Conservation (phyloP, 2,888 invertebrate species). For the Marronus borbonicus region DNA sequence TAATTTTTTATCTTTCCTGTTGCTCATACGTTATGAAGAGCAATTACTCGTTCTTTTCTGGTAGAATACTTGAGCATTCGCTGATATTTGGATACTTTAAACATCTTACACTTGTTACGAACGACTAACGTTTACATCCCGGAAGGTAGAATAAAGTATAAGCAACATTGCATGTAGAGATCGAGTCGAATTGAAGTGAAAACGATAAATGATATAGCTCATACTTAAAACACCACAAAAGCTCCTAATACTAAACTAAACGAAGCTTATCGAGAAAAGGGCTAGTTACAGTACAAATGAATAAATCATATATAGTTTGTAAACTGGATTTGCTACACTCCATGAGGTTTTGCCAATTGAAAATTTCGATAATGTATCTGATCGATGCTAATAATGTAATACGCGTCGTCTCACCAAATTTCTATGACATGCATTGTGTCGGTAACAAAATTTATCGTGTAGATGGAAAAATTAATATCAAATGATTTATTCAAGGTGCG, state of each 20-base stretch:
- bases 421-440: neutral
- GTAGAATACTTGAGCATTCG: too few relatives aligned
- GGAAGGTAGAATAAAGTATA: slow-evolving; percentile 36
- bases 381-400: too few relatives aligned
- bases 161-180: neutral
- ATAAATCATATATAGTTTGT: slow-evolving; percentile 30
- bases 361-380: neutral
- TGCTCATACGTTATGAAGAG: too few relatives aligned
- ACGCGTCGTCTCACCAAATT: too few relatives aligned
- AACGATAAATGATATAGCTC: slow-evolving; percentile 30
- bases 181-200: neutral
- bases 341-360: neutral
- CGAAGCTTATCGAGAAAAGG: slow-evolving; percentile 19
- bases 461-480: neutral
- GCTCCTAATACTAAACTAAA: slow-evolving; percentile 25
- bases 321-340: too few relatives aligned
- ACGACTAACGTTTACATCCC: neutral
- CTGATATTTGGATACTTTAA: too few relatives aligned
- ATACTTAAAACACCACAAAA: slow-evolving; percentile 29
- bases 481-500: slow-evolving; percentile 51
- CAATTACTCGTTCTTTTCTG: too few relatives aligned
- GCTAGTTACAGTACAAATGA: slow-evolving; percentile 28
- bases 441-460: too few relatives aligned
- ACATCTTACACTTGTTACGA: neutral
- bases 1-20: too few relatives aligned